phyloP scores from a whole-genome alignment of 2,797 vertebrate species.

The Macropus fuliginosus region DNA sequence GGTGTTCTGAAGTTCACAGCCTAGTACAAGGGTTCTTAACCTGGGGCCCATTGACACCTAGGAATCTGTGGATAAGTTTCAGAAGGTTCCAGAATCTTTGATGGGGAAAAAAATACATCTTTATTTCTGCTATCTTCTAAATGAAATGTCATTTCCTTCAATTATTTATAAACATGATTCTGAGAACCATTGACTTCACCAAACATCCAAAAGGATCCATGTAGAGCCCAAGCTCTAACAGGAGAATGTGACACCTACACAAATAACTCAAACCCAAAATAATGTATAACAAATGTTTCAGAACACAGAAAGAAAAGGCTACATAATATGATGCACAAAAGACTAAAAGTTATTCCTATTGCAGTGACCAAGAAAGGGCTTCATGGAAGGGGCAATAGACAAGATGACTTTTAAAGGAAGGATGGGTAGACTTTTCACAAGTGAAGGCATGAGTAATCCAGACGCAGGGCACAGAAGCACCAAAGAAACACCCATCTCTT shows the following conservation, averaged over 20 bases:
- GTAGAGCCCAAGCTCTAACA: background rate
- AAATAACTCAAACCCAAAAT: background rate
- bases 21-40: background rate
- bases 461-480: background rate
- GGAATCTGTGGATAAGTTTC: background rate
- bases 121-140: background rate
- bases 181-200: background rate
- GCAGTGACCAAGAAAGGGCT: background rate
- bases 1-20: background rate
- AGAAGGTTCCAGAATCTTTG: background rate
- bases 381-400: background rate
- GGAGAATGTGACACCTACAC: background rate
- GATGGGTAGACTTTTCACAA: background rate
- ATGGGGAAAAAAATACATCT: background rate
- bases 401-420: background rate
- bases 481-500: background rate
- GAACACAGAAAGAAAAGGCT: background rate
- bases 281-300: background rate
- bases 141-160: background rate
- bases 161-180: background rate
- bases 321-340: background rate
- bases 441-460: background rate
- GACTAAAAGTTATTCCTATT: background rate
- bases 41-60: background rate
- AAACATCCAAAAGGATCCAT: background rate